Evolutionary conservation across 2,888 invertebrate genomes (phyloP).

Genomic region (Carcina quercana): DNA sequence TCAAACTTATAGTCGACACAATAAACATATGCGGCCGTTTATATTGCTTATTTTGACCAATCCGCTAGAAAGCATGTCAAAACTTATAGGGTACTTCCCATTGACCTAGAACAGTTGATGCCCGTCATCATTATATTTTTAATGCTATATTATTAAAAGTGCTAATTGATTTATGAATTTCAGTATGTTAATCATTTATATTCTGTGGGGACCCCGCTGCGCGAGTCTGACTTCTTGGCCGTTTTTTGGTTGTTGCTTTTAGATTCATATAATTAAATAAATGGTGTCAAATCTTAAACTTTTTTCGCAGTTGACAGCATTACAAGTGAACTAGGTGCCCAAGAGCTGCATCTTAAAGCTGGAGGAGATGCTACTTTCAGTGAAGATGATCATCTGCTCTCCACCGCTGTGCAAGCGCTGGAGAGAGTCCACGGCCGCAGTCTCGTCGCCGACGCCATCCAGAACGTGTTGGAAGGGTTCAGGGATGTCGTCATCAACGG

Average conservation of each 20-base stretch:
- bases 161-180: neutral
- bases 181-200: no score
- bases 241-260: neutral
- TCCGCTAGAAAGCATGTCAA: neutral
- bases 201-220: no score
- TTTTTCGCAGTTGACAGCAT: constrained; percentile 1
- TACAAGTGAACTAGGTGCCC: neutral
- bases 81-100: neutral
- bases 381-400: constrained; percentile 14
- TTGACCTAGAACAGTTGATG: neutral
- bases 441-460: constrained; percentile 23
- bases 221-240: no score
- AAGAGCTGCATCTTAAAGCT: constrained; percentile 9
- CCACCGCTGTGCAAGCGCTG: constrained; percentile 9
- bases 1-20: no score
- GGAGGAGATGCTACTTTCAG: constrained; percentile 8
- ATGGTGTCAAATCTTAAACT: neutral
- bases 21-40: no score
- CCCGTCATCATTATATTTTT: neutral
- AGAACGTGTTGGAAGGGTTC: constrained; percentile 25
- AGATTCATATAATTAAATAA: neutral
- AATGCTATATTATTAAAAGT: neutral
- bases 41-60: no score
- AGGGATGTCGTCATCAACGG: constrained; percentile 37
- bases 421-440: constrained; percentile 16